Evolutionary conservation across 2,888 invertebrate genomes (phyloP).

Genomic region (Xanthia togata): DNA sequence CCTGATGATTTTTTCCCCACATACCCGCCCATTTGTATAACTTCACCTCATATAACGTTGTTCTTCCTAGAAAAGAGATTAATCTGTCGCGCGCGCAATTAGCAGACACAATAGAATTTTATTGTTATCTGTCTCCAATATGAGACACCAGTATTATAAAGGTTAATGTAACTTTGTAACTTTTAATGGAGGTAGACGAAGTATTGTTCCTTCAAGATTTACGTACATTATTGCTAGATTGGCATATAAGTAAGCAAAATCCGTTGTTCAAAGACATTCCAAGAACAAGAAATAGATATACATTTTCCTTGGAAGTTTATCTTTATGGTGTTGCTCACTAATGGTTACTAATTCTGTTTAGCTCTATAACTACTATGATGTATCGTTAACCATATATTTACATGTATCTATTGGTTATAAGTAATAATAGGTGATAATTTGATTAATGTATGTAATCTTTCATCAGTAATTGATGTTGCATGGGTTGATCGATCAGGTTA

Average conservation of each 20-base stretch:
- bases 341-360: conserved; percentile 20
- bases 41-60: background rate
- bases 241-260: conserved; percentile 59
- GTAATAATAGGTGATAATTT: conserved; percentile 16
- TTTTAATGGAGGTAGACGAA: background rate
- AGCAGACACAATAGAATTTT: too few species aligned
- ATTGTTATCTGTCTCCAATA: too few species aligned
- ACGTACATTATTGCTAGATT: conserved; percentile 45
- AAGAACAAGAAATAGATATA: conserved; percentile 49
- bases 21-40: background rate
- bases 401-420: conserved; percentile 2
- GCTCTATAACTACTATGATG: conserved; percentile 1
- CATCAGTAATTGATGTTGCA: conserved; percentile 14
- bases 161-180: conserved; percentile 2
- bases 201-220: conserved; percentile 26
- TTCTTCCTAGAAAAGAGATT: conserved; percentile 18
- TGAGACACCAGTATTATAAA: too few species aligned
- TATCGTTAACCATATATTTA: conserved; percentile 3
- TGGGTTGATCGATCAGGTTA: too few species aligned
- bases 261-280: conserved; percentile 59
- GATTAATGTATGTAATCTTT: conserved; percentile 11
- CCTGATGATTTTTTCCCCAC: background rate
- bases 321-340: conserved; percentile 12
- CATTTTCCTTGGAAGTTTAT: conserved; percentile 46
- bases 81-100: too few species aligned